A percentile compares a stretch with the other conserved stretches of the same genome.
Evolutionary conservation across 2,797 vertebrate genomes (phyloP).

Genomic region (Etheostoma nigrum): DNA sequence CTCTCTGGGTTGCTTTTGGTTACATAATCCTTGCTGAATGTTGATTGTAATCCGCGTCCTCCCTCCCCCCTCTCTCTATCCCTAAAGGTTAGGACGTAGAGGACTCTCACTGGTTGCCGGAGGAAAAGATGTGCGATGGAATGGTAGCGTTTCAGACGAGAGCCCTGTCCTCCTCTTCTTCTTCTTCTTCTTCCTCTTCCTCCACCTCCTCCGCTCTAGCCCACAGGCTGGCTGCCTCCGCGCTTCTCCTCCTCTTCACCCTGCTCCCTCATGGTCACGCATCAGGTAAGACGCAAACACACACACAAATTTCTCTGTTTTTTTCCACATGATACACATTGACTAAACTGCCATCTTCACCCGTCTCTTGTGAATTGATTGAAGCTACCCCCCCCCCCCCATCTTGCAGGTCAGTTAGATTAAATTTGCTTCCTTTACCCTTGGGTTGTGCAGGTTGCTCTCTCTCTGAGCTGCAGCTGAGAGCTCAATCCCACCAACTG

Average conservation of each 20-base stretch:
- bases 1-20: constrained; percentile 69
- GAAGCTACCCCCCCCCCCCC: constrained; percentile 45
- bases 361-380: constrained; percentile 55
- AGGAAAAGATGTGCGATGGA: constrained; percentile 88
- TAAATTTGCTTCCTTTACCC: constrained; percentile 68
- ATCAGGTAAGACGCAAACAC: constrained; percentile 80
- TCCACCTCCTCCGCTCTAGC: constrained; percentile 67
- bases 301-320: neutral
- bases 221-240: constrained; percentile 80
- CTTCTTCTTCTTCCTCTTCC: constrained; percentile 37
- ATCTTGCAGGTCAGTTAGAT: constrained; percentile 61
- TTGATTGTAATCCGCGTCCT: constrained; percentile 74
- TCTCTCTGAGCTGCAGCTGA: constrained; percentile 38
- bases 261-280: constrained; percentile 82
- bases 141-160: constrained; percentile 85
- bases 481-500: constrained; percentile 48
- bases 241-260: constrained; percentile 81
- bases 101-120: constrained; percentile 77
- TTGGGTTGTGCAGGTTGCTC: constrained; percentile 62
- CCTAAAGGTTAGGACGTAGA: constrained; percentile 83
- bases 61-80: constrained; percentile 33
- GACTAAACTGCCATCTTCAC: constrained; percentile 43
- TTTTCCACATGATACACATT: constrained; percentile 35
- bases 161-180: constrained; percentile 70
- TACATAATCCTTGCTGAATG: constrained; percentile 77